These are phyloP conservation scores for Actias luna DNA, from an alignment of 2,888 invertebrate species.

Conservation along the genomic window DNA sequence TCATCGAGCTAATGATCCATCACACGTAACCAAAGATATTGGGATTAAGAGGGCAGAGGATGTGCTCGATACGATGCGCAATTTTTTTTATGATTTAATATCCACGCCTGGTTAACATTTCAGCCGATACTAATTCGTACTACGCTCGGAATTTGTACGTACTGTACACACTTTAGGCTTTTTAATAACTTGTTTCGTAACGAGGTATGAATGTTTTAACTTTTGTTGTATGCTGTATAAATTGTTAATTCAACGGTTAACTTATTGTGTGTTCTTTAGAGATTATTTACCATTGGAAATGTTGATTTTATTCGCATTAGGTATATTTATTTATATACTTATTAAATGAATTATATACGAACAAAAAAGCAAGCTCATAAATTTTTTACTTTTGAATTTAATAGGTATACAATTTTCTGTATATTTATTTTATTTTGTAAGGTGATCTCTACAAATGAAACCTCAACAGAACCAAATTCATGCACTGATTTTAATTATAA, in stretches of 20 bases:
- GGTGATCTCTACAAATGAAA: too few relatives aligned
- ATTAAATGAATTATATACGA: too few relatives aligned
- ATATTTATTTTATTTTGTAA: too few relatives aligned
- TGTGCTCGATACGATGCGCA: constrained; percentile 40
- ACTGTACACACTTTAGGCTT: background rate
- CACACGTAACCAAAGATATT: constrained; percentile 49
- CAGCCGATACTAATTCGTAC: constrained; percentile 11
- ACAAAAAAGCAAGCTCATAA: too few relatives aligned
- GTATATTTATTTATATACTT: too few relatives aligned
- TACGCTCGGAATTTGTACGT: constrained; percentile 8
- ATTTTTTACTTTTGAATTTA: too few relatives aligned
- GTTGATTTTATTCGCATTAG: too few relatives aligned
- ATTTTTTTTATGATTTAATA: constrained; percentile 47
- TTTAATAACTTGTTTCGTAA: background rate
- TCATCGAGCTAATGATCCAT: constrained; percentile 52
- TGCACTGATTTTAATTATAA: too few relatives aligned
- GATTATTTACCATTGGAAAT: too few relatives aligned
- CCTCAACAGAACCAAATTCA: too few relatives aligned
- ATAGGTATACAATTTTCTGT: too few relatives aligned
- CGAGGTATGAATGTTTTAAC: background rate
- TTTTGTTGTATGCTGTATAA: background rate
- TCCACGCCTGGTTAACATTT: constrained; percentile 21
- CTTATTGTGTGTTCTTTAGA: background rate
- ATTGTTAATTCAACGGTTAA: too few relatives aligned
- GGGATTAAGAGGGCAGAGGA: constrained; percentile 66